Evolutionary conservation across 2,888 invertebrate species (phyloP).

Genomic region (Campoplex capitator): DNA sequence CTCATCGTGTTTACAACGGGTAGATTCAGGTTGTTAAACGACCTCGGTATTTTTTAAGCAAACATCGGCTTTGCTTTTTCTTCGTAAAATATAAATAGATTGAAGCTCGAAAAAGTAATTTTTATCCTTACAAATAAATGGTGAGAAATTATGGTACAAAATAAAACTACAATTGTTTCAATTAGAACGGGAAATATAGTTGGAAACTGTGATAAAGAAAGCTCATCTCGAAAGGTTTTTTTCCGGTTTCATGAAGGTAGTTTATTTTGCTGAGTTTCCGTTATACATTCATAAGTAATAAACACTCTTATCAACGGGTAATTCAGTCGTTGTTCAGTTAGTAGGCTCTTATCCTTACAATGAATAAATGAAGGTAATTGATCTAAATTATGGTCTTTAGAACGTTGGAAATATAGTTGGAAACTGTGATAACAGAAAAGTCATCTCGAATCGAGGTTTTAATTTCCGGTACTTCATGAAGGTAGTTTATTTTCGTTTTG

Average conservation of each 20-base stretch:
- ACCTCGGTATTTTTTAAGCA: not conserved
- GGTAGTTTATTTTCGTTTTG: constrained; percentile 8
- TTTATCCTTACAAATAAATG: too few relatives aligned
- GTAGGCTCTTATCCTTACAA: too few relatives aligned
- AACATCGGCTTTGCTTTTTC: not conserved
- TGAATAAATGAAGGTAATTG: too few relatives aligned
- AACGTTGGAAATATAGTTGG: too few relatives aligned
- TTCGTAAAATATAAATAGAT: not conserved
- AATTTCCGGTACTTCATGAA: not conserved
- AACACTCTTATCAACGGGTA: not conserved
- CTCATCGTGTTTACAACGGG: constrained; percentile 16
- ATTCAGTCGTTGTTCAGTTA: too few relatives aligned
- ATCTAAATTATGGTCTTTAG: too few relatives aligned
- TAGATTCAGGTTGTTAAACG: not conserved
- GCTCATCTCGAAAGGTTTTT: not conserved
- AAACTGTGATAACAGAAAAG: too few relatives aligned
- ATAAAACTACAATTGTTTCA: too few relatives aligned
- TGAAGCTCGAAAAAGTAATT: not conserved
- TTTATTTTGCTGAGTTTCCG: not conserved
- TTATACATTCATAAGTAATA: not conserved
- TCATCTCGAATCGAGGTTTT: too few relatives aligned
- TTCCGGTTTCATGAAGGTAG: not conserved
- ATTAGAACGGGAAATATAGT: not conserved
- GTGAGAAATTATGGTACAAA: too few relatives aligned
- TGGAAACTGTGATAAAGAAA: not conserved